Base-by-base conservation (phyloP, 2,797 vertebrate genomes). In the Hirundo rustica region DNA sequence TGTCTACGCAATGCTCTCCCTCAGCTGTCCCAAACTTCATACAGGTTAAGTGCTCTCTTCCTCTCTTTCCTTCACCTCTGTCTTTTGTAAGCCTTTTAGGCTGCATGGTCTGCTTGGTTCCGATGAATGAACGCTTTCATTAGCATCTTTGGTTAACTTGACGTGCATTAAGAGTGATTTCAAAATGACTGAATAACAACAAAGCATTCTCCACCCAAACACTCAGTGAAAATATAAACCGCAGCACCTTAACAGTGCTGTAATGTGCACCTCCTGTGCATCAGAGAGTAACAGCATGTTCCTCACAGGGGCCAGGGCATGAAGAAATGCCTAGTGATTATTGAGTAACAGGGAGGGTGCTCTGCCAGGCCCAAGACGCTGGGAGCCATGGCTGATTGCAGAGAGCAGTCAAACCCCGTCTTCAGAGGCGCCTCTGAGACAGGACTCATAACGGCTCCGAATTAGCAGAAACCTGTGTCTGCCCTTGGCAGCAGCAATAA, bases 201-300 rank as follows among this genome's bases (percentile, higher is more conserved):
- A 95, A 95, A 95, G 91, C 82, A 15, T 88, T 80, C 79, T 58
- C 53, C 78, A 85, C 93, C 57, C 87, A 88, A 93, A 93, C 48
- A 79, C 29, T 48, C 5, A 4, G 32, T 64, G 87, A 67, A 96
- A 91, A 88, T 36, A 77, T 5, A 74, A 92, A 85, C 91, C 5
- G 0, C 57, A 73, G 68, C 50, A 60, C 70, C 57, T 89, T 47
- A 64, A 47, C 26, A 71, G 60, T 0, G 0, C 85, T 70, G 58
- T 42, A 55, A 85, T 27, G 38, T 8, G 70, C 68, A 80, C 38
- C 61, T 92, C 32, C 22, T 25, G 61, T 25, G 32, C 74, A 83
- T 50, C 72, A 83, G 66, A 92, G 68, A 82, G 23, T 50, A 71
- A 79, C 75, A 93, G 71, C 14, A 2, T 45, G 51, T 91, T 94